Evolutionary conservation across 2,113 vertebrate genomes (phyloP).

Genomic region (Mungos mungo): DNA sequence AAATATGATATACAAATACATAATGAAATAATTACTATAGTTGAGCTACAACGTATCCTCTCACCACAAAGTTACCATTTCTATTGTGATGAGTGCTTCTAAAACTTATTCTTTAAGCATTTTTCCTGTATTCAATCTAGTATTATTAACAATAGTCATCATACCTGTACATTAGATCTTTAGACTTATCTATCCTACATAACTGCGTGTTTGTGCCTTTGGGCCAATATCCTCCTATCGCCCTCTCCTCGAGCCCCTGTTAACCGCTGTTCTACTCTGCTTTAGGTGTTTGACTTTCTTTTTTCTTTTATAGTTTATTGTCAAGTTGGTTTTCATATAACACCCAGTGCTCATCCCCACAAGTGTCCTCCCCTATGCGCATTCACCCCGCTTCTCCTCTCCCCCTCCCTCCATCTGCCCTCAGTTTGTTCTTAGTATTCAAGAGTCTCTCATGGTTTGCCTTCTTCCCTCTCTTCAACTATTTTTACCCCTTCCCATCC

Average conservation of each 20-base stretch:
- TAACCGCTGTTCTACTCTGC: neutral
- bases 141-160: neutral
- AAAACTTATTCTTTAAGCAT: neutral
- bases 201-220: neutral
- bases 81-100: neutral
- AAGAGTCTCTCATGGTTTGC: too few species aligned
- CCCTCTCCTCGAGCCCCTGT: fast-evolving
- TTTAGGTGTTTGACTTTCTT: neutral
- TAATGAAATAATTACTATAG: neutral
- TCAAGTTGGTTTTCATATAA: too few species aligned
- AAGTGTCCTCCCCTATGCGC: too few species aligned
- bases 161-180: neutral
- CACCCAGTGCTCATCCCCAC: too few species aligned
- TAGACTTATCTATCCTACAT: neutral
- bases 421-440: too few species aligned
- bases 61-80: neutral
- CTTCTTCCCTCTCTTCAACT: too few species aligned
- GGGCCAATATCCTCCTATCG: too few species aligned
- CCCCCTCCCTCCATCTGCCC: too few species aligned
- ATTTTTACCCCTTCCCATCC: too few species aligned
- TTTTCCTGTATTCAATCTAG: neutral
- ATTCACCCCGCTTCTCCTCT: too few species aligned
- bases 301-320: neutral
- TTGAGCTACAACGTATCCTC: neutral
- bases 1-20: neutral